These are phyloP conservation scores for Pollenia amentaria DNA, from an alignment of 2,888 invertebrate species.

Conservation along the genomic window DNA sequence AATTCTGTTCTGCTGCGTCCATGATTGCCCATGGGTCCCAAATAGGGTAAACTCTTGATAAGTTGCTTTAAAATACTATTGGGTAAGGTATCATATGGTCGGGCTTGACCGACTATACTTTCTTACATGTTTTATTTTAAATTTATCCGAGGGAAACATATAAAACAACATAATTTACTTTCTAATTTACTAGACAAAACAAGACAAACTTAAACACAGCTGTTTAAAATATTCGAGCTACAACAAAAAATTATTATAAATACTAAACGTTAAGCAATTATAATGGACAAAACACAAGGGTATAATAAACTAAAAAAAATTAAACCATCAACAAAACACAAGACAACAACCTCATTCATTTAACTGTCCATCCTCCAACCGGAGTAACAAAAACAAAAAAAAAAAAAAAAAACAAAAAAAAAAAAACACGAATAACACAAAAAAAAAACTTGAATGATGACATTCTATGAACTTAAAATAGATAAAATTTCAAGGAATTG, in stretches of 20 bases:
- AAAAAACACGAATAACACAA: constrained; percentile 15
- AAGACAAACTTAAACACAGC: not conserved
- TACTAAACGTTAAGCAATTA: constrained; percentile 73
- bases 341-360: constrained; percentile 28
- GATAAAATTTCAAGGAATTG: too few relatives aligned
- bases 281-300: constrained; percentile 69
- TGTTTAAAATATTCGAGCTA: constrained; percentile 11
- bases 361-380: not conserved
- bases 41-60: too few relatives aligned
- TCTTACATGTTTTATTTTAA: too few relatives aligned
- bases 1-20: too few relatives aligned
- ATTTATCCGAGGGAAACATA: too few relatives aligned
- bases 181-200: too few relatives aligned
- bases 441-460: constrained; percentile 54
- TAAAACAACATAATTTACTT: too few relatives aligned
- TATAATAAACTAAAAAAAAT: constrained; percentile 69
- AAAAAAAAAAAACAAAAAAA: constrained; percentile 31
- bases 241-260: constrained; percentile 67
- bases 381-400: not conserved
- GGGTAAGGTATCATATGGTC: too few relatives aligned
- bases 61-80: too few relatives aligned
- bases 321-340: constrained; percentile 2
- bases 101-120: too few relatives aligned
- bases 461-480: constrained; percentile 4
- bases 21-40: too few relatives aligned